Conservation (phyloP, 1,140 invertebrate genomes). For the Procambarus clarkii region DNA sequence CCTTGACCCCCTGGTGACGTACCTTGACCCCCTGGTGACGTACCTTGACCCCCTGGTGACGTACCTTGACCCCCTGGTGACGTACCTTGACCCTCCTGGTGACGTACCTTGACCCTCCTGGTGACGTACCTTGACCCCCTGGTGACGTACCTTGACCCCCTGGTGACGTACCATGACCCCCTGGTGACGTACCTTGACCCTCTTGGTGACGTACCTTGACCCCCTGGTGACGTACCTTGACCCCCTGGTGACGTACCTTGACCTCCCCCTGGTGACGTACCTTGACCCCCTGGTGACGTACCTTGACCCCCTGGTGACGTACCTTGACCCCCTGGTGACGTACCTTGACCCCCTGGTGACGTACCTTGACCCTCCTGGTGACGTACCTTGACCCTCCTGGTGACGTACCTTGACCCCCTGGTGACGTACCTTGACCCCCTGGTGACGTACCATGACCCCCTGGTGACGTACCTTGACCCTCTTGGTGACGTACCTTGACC, state of each 20-base stretch:
- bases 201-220: background rate
- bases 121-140: too few relatives aligned
- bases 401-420: background rate
- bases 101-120: background rate
- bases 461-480: background rate
- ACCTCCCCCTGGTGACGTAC: too few relatives aligned
- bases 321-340: too few relatives aligned
- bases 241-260: too few relatives aligned
- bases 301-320: too few relatives aligned
- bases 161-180: too few relatives aligned
- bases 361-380: too few relatives aligned
- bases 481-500: background rate
- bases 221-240: slow-evolving; percentile 79
- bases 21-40: background rate
- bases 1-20: background rate
- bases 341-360: too few relatives aligned
- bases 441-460: background rate
- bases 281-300: slow-evolving; percentile 49
- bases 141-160: too few relatives aligned
- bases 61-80: background rate
- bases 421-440: background rate
- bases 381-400: too few relatives aligned
- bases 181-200: background rate
- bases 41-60: background rate
- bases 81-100: too few relatives aligned